phyloP scores from a whole-genome alignment of 2,888 invertebrate species.

The Mellilla xanthometata region DNA sequence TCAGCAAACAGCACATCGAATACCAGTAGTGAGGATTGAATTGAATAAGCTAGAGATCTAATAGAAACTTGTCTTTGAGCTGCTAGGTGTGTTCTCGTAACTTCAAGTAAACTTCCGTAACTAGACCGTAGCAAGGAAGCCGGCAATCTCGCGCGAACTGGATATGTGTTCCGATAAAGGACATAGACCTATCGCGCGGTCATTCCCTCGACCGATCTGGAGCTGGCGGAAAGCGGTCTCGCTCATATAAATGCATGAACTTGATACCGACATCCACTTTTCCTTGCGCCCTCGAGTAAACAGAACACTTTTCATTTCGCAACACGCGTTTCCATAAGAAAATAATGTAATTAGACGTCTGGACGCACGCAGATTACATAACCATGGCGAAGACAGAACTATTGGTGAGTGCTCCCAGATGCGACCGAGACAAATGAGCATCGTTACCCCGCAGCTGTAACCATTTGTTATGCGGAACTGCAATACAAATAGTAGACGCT shows the following conservation, averaged over 20 bases:
- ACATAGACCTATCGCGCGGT: conserved; percentile 75
- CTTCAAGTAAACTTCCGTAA: conserved; percentile 38
- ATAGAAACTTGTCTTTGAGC: no score
- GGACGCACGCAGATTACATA: conserved; percentile 24
- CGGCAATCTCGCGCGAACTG: conserved; percentile 52
- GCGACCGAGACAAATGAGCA: conserved; percentile 18
- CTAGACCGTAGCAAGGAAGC: conserved; percentile 52
- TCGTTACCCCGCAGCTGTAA: conserved; percentile 7
- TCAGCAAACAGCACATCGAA: no score
- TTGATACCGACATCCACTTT: conserved; percentile 73
- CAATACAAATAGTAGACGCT: conserved; percentile 30
- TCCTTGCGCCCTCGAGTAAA: conserved; percentile 54
- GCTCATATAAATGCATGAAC: conserved; percentile 78
- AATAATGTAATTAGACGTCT: conserved; percentile 59
- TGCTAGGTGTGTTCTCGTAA: neutral
- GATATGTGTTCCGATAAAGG: conserved; percentile 68
- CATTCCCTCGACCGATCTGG: conserved; percentile 71
- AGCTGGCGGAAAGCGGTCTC: conserved; percentile 68
- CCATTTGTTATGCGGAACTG: conserved; percentile 19
- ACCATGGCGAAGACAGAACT: conserved; percentile 61
- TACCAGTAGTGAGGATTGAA: no score
- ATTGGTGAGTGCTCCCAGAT: conserved; percentile 56
- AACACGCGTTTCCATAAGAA: conserved; percentile 43
- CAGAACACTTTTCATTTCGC: conserved; percentile 72
- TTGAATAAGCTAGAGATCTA: no score